Evolutionary conservation across 2,113 vertebrate genomes (phyloP).

Genomic region (Tragelaphus imberbis): DNA sequence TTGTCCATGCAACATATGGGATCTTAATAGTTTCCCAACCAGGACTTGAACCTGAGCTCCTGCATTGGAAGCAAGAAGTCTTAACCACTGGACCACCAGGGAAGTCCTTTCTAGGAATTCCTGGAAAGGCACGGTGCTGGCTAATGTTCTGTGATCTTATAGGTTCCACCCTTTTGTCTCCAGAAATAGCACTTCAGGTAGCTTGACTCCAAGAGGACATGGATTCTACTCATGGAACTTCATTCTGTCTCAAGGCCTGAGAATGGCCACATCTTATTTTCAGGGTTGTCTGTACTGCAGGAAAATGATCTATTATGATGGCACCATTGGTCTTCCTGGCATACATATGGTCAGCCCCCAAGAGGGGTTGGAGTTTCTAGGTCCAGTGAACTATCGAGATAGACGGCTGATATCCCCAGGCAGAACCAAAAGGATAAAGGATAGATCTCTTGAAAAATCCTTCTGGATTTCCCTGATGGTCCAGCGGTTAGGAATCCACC

Average conservation of each 20-base stretch:
- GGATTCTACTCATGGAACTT: neutral
- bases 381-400: neutral
- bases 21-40: no score
- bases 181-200: neutral
- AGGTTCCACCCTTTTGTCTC: neutral
- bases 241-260: neutral
- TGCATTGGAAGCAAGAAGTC: neutral
- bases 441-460: neutral
- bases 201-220: neutral
- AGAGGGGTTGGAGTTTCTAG: neutral
- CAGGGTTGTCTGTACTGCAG: neutral
- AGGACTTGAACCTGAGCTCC: neutral
- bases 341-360: neutral
- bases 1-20: neutral
- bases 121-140: neutral
- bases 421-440: neutral
- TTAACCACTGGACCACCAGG: neutral
- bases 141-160: accelerated
- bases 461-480: neutral
- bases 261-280: neutral
- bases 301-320: neutral
- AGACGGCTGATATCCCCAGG: neutral
- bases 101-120: neutral
- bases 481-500: neutral
- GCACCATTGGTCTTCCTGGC: neutral